A percentile compares a stretch with the other conserved stretches of the same genome.
These are phyloP conservation scores for Cryptoblepharus egeriae DNA, from an alignment of 2,797 vertebrate species.

Conservation along the genomic window DNA sequence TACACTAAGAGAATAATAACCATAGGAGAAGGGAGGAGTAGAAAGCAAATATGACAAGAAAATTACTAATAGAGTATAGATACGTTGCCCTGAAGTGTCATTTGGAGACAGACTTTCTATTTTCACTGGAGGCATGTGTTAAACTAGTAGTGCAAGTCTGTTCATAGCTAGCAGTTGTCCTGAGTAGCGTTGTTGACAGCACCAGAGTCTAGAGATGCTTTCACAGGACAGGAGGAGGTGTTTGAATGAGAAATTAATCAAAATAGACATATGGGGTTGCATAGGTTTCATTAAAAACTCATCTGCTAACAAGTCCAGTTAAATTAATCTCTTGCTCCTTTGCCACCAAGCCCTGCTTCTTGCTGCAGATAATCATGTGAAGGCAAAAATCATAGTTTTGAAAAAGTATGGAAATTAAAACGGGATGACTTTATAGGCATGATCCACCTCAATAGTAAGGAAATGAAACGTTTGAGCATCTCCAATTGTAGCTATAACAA, in stretches of 20 bases:
- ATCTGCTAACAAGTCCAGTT: constrained; percentile 29
- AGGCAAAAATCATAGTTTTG: neutral
- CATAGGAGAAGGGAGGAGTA: constrained; percentile 26
- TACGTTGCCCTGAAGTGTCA: constrained; percentile 40
- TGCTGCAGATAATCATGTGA: neutral
- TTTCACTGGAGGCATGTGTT: constrained; percentile 43
- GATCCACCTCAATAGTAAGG: neutral
- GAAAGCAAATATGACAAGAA: constrained; percentile 48
- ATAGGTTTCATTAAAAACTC: constrained; percentile 45
- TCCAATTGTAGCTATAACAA: neutral
- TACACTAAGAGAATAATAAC: constrained; percentile 44
- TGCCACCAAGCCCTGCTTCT: neutral
- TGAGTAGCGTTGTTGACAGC: constrained; percentile 2
- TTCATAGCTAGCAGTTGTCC: constrained; percentile 22
- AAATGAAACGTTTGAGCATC: neutral
- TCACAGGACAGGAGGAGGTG: constrained; percentile 32
- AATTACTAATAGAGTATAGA: constrained; percentile 49
- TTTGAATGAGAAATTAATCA: constrained; percentile 55
- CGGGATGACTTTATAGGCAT: neutral
- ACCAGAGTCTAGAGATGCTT: constrained; percentile 39
- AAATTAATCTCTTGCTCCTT: constrained; percentile 20
- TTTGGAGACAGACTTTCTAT: constrained; percentile 47
- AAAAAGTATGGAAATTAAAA: constrained; percentile 1
- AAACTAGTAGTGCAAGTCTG: constrained; percentile 41
- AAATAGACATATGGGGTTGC: constrained; percentile 40